Evolutionary conservation across 2,888 invertebrate genomes (phyloP).

Genomic region (Pristionchus mayeri): DNA sequence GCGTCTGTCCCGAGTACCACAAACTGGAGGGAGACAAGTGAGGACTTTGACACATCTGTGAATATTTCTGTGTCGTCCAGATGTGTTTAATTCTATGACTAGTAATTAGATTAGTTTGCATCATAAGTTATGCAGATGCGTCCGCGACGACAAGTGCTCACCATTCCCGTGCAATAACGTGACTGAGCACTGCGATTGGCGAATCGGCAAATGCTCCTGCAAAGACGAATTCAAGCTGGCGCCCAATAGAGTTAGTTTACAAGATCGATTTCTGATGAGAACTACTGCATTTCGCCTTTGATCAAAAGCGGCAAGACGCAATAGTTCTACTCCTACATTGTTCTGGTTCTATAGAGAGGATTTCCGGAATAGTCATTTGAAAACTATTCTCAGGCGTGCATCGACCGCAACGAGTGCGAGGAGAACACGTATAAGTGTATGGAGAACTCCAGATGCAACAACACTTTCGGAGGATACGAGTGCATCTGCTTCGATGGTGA

Average conservation of each 20-base stretch:
- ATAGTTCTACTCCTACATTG: too few relatives aligned
- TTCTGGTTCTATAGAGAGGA: too few relatives aligned
- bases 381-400: conserved; percentile 25
- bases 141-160: conserved; percentile 28
- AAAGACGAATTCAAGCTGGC: conserved; percentile 28
- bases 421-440: conserved; percentile 40
- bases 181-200: conserved; percentile 41
- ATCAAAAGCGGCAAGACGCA: too few relatives aligned
- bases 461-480: conserved; percentile 45
- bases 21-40: conserved; percentile 66
- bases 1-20: conserved; percentile 95
- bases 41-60: background rate
- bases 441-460: conserved; percentile 46
- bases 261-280: too few relatives aligned
- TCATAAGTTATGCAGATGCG: conserved; percentile 34
- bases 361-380: too few relatives aligned
- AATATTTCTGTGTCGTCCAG: background rate
- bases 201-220: conserved; percentile 44
- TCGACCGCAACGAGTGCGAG: conserved; percentile 44
- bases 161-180: conserved; percentile 41
- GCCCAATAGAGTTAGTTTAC: conserved; percentile 16
- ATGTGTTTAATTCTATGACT: too few relatives aligned
- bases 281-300: background rate
- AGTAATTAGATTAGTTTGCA: too few relatives aligned
- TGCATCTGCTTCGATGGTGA: conserved; percentile 44